A percentile compares a stretch with the other conserved stretches of the same genome.
Conservation (phyloP, 2,797 vertebrate species). For the Carcharodon carcharias region DNA sequence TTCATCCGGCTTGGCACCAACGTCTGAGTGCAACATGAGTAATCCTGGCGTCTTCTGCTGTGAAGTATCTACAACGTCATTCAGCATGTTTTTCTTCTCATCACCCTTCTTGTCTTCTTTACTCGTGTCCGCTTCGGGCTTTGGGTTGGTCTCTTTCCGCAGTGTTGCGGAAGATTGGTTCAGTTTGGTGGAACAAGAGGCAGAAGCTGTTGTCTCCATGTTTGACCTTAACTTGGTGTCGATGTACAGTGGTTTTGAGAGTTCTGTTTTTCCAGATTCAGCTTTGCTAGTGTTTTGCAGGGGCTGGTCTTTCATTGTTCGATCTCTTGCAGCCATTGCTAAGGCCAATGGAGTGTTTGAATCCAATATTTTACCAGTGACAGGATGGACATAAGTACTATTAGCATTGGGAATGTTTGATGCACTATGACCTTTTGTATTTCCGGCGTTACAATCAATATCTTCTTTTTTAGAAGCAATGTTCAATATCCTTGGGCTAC, state of each 20-base stretch:
- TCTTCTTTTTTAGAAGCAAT: slow-evolving; percentile 67
- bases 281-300: slow-evolving; percentile 73
- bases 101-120: slow-evolving; percentile 63
- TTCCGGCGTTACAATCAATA: slow-evolving; percentile 64
- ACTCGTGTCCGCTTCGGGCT: slow-evolving; percentile 66
- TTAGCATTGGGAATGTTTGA: slow-evolving; percentile 48
- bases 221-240: slow-evolving; percentile 89
- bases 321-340: slow-evolving; percentile 82
- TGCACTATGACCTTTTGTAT: slow-evolving; percentile 57
- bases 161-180: slow-evolving; percentile 44
- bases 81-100: slow-evolving; percentile 76
- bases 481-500: slow-evolving; percentile 68
- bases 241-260: slow-evolving; percentile 90
- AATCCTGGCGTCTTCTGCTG: slow-evolving; percentile 79
- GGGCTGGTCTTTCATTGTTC: slow-evolving; percentile 83
- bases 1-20: slow-evolving; percentile 56
- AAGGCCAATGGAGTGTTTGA: slow-evolving; percentile 85
- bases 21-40: slow-evolving; percentile 87
- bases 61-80: slow-evolving; percentile 67
- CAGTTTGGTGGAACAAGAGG: slow-evolving; percentile 59
- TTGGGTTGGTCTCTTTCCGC: slow-evolving; percentile 79
- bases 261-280: slow-evolving; percentile 74
- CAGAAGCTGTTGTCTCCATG: slow-evolving; percentile 68
- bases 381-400: slow-evolving; percentile 77
- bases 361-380: slow-evolving; percentile 82